Conservation (phyloP, 30 jellyfish, hydroid and myxozoan species). For the Morbakka virulenta region DNA sequence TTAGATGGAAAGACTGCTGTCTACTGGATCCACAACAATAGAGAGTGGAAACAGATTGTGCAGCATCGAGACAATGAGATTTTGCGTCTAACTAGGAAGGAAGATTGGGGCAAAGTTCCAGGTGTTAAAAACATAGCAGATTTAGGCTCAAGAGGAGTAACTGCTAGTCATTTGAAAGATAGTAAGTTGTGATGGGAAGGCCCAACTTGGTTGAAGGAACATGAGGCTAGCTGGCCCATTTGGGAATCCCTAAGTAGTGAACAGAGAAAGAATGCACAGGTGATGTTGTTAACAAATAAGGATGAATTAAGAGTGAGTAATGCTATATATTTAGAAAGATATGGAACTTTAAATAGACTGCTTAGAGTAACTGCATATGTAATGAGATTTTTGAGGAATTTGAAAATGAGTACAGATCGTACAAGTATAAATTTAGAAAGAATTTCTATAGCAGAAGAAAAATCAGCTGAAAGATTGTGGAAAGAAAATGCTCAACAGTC, state of each 20-base stretch:
- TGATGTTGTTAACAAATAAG: not conserved
- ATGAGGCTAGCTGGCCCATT: slow-evolving; percentile 30
- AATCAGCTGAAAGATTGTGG: slow-evolving; percentile 2
- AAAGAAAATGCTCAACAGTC: not conserved
- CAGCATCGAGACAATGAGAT: slow-evolving; percentile 8
- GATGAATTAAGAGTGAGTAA: slow-evolving; percentile 5
- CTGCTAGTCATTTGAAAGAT: slow-evolving; percentile 28
- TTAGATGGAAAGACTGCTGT: slow-evolving; percentile 30
- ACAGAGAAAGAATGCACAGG: not conserved
- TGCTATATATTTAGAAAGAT: not conserved
- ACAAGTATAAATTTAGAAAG: not conserved
- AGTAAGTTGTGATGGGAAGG: slow-evolving; percentile 37
- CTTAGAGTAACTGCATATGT: slow-evolving; percentile 3
- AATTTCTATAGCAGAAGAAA: slow-evolving; percentile 1
- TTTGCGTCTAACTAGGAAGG: slow-evolving; percentile 4
- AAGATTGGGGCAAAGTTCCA: slow-evolving; percentile 8
- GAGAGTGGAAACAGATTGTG: slow-evolving; percentile 22
- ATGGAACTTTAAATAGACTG: slow-evolving; percentile 2
- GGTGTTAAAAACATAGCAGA: slow-evolving; percentile 30
- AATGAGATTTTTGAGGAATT: not conserved
- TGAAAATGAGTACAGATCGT: not conserved
- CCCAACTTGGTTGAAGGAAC: not conserved
- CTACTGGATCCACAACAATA: slow-evolving; percentile 1
- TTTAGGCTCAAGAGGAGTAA: slow-evolving; percentile 28
- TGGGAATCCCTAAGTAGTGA: too few species aligned